These are phyloP conservation scores for Leptopilina myrica DNA, from an alignment of 2,888 invertebrate species.

Conservation along the genomic window DNA sequence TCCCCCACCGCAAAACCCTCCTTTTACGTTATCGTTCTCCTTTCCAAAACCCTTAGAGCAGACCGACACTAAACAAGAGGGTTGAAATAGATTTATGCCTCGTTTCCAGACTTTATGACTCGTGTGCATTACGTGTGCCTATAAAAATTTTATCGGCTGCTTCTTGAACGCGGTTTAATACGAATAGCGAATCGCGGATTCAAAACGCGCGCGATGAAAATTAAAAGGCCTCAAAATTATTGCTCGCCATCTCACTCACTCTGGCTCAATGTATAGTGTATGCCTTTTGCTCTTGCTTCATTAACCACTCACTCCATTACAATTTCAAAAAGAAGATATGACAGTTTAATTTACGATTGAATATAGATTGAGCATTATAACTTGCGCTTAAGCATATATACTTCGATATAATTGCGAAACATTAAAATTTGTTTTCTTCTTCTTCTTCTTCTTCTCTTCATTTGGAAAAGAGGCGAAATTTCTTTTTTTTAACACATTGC, in stretches of 20 bases:
- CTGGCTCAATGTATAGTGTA: too few species aligned
- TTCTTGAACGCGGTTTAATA: conserved; percentile 42
- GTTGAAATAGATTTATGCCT: conserved; percentile 71
- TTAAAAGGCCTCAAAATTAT: conserved; percentile 38
- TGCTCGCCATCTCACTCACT: background rate
- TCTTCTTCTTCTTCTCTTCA: background rate
- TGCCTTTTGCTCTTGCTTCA: background rate
- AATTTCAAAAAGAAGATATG: conserved; percentile 25
- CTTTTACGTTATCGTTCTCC: conserved; percentile 79
- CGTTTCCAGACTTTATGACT: conserved; percentile 61
- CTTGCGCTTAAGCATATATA: background rate
- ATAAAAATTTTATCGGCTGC: conserved; percentile 60
- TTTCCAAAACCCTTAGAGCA: conserved; percentile 58
- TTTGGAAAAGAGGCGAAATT: too few species aligned
- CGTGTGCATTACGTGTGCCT: conserved; percentile 54
- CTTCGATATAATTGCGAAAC: conserved; percentile 4
- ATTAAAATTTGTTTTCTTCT: conserved; percentile 7
- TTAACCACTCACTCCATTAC: conserved; percentile 39
- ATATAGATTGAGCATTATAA: conserved; percentile 28
- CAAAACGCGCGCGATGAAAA: conserved; percentile 34
- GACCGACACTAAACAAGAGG: conserved; percentile 71
- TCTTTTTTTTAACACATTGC: too few species aligned
- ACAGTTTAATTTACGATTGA: conserved; percentile 19
- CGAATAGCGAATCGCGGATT: conserved; percentile 33
- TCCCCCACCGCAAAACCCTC: conserved; percentile 45